Percentiles rank a stretch among this genome's conserved stretches.
Evolutionary conservation across 2,888 invertebrate species (phyloP).

Genomic region (Cantharis rufa): DNA sequence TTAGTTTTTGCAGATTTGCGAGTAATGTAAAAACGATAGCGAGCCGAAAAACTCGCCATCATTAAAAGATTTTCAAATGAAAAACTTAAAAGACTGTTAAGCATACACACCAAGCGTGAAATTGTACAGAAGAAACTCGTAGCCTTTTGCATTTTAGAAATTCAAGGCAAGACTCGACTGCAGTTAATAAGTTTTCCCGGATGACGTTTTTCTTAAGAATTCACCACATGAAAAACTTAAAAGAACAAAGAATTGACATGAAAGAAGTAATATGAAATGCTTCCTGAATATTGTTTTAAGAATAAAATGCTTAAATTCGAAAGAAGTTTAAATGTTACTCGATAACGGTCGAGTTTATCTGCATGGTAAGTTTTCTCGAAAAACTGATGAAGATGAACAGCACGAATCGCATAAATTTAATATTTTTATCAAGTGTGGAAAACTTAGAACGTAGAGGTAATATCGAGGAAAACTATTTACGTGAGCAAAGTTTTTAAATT

Average conservation of each 20-base stretch:
- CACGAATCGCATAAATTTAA: not conserved
- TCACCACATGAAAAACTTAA: slow-evolving; percentile 2
- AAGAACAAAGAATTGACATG: not conserved
- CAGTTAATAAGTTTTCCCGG: slow-evolving; percentile 22
- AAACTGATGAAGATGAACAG: not conserved
- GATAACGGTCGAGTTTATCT: not conserved
- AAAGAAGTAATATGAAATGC: not conserved
- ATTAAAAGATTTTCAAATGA: slow-evolving; percentile 16
- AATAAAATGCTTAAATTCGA: not conserved
- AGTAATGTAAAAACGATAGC: not conserved
- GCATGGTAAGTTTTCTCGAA: not conserved
- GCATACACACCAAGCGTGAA: slow-evolving; percentile 24
- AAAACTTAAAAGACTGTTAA: slow-evolving; percentile 25
- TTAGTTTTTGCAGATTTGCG: not conserved
- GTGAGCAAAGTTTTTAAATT: not conserved
- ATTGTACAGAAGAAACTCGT: slow-evolving; percentile 17
- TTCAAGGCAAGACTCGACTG: slow-evolving; percentile 12
- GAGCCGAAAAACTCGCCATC: not conserved
- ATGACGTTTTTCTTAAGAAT: not conserved
- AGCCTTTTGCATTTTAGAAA: slow-evolving; percentile 23
- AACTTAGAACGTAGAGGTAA: not conserved
- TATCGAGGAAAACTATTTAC: not conserved
- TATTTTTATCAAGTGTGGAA: not conserved
- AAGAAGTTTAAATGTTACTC: not conserved
- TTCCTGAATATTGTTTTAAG: not conserved